Percentiles rank a stretch among this genome's conserved stretches.
Conservation (phyloP, 2,797 vertebrate species). For the Echeneis naucrates region DNA sequence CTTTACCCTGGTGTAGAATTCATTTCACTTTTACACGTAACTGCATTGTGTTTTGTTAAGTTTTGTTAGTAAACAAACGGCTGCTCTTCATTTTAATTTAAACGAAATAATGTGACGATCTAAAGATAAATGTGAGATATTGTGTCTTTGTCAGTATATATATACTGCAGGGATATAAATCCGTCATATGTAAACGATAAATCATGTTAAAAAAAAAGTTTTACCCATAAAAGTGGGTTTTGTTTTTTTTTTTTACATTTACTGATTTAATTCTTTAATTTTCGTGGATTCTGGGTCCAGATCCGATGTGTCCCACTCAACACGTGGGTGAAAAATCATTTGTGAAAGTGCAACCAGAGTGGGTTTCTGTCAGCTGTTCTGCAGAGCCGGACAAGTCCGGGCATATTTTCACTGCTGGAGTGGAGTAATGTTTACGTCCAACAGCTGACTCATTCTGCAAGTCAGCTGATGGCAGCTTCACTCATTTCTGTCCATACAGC, state of each 20-base stretch:
- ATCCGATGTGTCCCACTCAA: too few species aligned
- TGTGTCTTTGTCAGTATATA: background rate
- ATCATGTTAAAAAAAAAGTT: too few species aligned
- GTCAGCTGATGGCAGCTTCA: slow-evolving; percentile 24
- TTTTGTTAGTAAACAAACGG: background rate
- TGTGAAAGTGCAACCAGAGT: too few species aligned
- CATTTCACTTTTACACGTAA: background rate
- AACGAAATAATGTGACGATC: background rate
- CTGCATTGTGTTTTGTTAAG: background rate
- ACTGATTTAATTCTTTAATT: too few species aligned
- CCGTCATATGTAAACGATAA: too few species aligned
- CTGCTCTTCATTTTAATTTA: background rate
- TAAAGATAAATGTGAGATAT: background rate
- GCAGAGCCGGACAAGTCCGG: slow-evolving; percentile 60
- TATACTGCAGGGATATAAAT: too few species aligned
- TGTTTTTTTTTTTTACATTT: too few species aligned
- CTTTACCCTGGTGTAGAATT: background rate
- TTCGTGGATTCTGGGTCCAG: too few species aligned
- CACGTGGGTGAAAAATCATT: too few species aligned
- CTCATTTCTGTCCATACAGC: background rate
- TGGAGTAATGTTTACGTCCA: background rate
- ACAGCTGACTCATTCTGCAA: slow-evolving; percentile 15
- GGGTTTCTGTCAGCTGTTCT: too few species aligned
- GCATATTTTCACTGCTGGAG: slow-evolving; percentile 46
- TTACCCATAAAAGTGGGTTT: too few species aligned